Conservation (phyloP, 2,113 vertebrate genomes). For the Tupaia chinensis region DNA sequence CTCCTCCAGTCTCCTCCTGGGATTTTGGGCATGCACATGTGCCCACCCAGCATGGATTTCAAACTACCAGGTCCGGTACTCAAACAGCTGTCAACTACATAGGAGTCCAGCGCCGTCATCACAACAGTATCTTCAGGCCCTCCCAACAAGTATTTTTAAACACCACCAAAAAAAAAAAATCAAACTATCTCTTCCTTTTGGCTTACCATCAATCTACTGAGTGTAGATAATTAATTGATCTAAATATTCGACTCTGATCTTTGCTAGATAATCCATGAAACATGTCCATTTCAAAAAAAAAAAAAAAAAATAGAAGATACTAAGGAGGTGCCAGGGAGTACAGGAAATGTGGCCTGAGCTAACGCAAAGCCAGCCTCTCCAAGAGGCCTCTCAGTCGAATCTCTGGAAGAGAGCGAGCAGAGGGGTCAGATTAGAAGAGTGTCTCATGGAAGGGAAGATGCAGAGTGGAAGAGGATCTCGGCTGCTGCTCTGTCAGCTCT, state of each 20-base stretch:
- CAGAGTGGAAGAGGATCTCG: background rate
- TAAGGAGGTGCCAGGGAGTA: background rate
- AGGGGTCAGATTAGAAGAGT: background rate
- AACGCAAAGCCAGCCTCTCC: too few species aligned
- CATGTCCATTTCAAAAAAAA: background rate
- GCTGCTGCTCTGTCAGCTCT: background rate
- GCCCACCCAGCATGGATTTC: too few species aligned
- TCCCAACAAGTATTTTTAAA: background rate
- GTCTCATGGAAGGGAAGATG: background rate
- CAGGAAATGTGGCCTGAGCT: rapidly evolving
- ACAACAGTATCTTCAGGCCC: too few species aligned
- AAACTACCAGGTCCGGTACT: too few species aligned
- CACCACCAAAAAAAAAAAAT: background rate
- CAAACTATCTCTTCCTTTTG: background rate
- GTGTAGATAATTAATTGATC: background rate
- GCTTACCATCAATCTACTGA: background rate
- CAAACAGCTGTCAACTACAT: too few species aligned
- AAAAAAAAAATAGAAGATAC: too few species aligned
- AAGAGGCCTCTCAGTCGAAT: background rate
- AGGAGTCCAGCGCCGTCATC: too few species aligned
- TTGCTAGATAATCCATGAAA: background rate
- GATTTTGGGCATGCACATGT: too few species aligned
- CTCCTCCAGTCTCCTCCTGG: too few species aligned
- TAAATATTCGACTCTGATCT: background rate
- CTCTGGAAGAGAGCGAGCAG: background rate